These are phyloP conservation scores for Metaphire vulgaris DNA, from an alignment of 1,140 invertebrate genomes.

Conservation along the genomic window DNA sequence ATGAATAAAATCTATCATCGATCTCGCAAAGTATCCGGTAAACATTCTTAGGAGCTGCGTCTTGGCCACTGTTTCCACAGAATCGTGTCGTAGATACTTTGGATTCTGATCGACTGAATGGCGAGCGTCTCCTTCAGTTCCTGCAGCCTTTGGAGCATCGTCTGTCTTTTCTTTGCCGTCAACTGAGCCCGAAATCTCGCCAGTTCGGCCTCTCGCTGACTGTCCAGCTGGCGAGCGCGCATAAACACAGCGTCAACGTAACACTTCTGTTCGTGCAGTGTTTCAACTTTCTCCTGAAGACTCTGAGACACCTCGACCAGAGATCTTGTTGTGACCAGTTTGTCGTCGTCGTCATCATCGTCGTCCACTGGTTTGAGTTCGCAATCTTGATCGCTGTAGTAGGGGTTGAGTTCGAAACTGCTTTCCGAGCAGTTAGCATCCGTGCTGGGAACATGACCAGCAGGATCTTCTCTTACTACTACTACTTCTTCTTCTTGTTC, in stretches of 20 bases:
- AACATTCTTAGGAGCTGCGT: too few species aligned
- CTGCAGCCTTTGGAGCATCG: background rate
- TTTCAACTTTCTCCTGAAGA: background rate
- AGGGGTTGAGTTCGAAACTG: background rate
- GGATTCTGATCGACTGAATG: background rate
- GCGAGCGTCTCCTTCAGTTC: background rate
- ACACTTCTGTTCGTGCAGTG: background rate
- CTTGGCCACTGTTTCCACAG: background rate
- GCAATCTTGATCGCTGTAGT: background rate
- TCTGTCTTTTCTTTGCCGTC: background rate
- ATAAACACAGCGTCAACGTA: background rate
- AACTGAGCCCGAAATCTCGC: background rate
- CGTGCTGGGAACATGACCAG: background rate
- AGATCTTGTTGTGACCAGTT: background rate
- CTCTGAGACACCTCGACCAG: background rate
- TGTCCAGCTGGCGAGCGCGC: background rate
- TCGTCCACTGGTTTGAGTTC: background rate
- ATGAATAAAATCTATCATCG: too few species aligned
- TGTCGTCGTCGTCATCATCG: background rate
- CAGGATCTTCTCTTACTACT: background rate
- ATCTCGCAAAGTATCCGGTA: too few species aligned
- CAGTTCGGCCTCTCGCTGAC: background rate
- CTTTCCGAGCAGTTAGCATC: background rate
- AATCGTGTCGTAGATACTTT: background rate
- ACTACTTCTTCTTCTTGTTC: too few species aligned